Evolutionary conservation across 2,888 invertebrate species (phyloP).

Genomic region (Drosophila phalerata): DNA sequence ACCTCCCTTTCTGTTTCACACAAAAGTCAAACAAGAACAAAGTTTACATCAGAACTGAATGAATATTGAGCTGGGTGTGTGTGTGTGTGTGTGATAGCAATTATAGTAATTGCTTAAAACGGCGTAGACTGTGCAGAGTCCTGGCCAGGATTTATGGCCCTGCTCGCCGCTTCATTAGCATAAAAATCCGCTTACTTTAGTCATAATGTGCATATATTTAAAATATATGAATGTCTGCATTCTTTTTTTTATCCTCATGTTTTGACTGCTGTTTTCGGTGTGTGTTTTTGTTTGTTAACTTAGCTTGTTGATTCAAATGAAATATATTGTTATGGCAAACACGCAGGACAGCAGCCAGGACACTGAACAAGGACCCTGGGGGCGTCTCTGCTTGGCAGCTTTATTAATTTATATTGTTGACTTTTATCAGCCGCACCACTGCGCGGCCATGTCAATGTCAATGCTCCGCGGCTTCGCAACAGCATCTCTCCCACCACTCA

Average conservation of each 20-base stretch:
- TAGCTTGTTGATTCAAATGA: slow-evolving; percentile 78
- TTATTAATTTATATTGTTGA: slow-evolving; percentile 82
- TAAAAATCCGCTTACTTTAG: slow-evolving; percentile 79
- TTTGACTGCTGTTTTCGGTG: slow-evolving; percentile 29
- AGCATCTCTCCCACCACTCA: background rate
- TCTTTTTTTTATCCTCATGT: slow-evolving; percentile 14
- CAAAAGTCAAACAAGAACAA: slow-evolving; percentile 69
- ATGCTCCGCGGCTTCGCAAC: slow-evolving; percentile 33
- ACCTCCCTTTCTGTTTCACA: background rate
- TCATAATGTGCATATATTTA: slow-evolving; percentile 80
- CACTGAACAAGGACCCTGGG: slow-evolving; percentile 62
- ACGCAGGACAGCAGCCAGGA: slow-evolving; percentile 64
- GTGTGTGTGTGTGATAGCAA: slow-evolving; percentile 56
- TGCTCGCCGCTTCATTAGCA: slow-evolving; percentile 76
- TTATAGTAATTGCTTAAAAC: slow-evolving; percentile 76
- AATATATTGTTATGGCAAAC: slow-evolving; percentile 82
- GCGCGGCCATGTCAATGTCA: slow-evolving; percentile 71
- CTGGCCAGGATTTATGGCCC: slow-evolving; percentile 63
- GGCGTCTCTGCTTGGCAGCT: slow-evolving; percentile 71
- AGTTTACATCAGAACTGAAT: slow-evolving; percentile 55
- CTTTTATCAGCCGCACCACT: slow-evolving; percentile 72
- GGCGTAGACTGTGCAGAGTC: slow-evolving; percentile 30
- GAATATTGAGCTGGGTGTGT: slow-evolving; percentile 57
- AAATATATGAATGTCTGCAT: slow-evolving; percentile 61
- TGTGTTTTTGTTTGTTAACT: slow-evolving; percentile 17